Evolutionary conservation across 64 coral and sea anemone genomes (phyloP).

Genomic region (Porites australiensis): DNA sequence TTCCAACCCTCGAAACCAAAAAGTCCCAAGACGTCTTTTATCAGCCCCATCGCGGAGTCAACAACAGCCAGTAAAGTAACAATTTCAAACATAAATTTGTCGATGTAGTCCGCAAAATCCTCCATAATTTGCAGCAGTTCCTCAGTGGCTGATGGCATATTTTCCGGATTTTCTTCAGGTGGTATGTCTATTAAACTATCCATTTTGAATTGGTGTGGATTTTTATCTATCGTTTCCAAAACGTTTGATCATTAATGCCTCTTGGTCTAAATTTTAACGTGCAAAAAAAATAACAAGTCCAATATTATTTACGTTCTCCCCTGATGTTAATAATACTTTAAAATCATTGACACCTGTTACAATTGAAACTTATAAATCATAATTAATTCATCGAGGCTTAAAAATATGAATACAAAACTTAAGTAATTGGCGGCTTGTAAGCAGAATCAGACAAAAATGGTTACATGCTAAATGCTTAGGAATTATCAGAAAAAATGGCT

Average conservation of each 20-base stretch:
- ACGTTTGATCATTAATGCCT: background rate
- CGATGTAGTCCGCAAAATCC: constrained; percentile 94
- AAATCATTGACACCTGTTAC: constrained; percentile 19
- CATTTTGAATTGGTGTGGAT: constrained; percentile 28
- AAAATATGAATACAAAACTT: background rate
- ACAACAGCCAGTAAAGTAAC: constrained; percentile 92
- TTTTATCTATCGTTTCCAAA: background rate
- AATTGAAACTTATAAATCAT: constrained; percentile 25
- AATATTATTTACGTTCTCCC: background rate
- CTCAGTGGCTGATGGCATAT: constrained; percentile 84
- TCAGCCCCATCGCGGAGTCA: constrained; percentile 91
- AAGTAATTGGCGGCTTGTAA: background rate
- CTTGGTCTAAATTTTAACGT: background rate
- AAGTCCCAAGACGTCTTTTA: constrained; percentile 86
- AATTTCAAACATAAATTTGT: constrained; percentile 98
- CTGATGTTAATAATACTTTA: background rate
- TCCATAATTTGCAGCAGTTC: constrained; percentile 88
- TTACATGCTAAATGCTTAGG: background rate
- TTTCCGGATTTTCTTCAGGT: constrained; percentile 53
- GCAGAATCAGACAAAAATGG: background rate
- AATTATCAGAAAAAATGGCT: too few relatives aligned
- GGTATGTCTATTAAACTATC: constrained; percentile 65
- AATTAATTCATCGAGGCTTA: constrained; percentile 19
- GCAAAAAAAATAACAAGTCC: background rate
- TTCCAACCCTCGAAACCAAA: constrained; percentile 92